These are phyloP conservation scores for Aromia moschata DNA, from an alignment of 2,888 invertebrate genomes.

Conservation along the genomic window DNA sequence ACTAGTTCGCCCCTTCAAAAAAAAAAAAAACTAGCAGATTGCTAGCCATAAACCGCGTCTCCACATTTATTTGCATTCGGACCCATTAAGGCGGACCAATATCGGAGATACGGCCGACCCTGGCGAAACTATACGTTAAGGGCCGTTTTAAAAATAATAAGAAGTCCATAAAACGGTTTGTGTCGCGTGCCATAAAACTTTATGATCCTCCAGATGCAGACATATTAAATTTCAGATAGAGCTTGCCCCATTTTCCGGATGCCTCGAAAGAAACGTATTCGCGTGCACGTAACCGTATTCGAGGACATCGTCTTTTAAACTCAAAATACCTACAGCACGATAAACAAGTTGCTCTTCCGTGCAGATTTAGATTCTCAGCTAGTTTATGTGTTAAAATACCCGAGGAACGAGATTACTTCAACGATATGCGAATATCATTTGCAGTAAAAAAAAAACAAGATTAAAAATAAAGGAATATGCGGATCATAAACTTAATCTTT, in stretches of 20 bases:
- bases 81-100: constrained; percentile 5
- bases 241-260: constrained; percentile 14
- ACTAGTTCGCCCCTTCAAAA: not conserved
- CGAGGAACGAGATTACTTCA: too few relatives aligned
- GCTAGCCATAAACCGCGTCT: not conserved
- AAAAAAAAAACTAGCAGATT: not conserved
- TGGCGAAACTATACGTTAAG: constrained; percentile 15
- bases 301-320: not conserved
- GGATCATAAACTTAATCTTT: too few relatives aligned
- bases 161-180: constrained; percentile 25
- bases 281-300: not conserved
- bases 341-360: too few relatives aligned
- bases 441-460: too few relatives aligned
- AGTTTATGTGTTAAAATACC: too few relatives aligned
- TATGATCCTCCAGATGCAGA: constrained; percentile 21
- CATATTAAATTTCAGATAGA: constrained; percentile 25
- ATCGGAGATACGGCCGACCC: not conserved
- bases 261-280: constrained; percentile 6
- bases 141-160: constrained; percentile 25
- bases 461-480: too few relatives aligned
- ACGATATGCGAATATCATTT: too few relatives aligned
- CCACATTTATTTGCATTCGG: not conserved
- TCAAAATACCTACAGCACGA: not conserved
- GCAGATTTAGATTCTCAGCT: too few relatives aligned
- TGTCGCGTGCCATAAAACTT: constrained; percentile 26